A percentile compares a stretch with the other conserved stretches of the same genome.
Conservation (phyloP, 2,113 vertebrate genomes). For the Thalassarche chlororhynchos region DNA sequence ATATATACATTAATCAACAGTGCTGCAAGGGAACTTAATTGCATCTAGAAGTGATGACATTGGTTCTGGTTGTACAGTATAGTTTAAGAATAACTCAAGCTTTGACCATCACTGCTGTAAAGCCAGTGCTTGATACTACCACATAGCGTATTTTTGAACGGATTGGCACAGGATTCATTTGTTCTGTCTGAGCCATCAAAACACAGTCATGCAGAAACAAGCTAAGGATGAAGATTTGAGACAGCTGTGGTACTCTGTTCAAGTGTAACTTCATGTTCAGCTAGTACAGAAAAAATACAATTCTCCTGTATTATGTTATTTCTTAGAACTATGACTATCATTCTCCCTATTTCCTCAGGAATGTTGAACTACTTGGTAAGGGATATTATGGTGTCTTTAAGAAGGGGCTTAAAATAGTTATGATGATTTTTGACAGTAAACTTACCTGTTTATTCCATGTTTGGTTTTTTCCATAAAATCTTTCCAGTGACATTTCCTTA, state of each 20-base stretch:
- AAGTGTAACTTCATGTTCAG: not conserved
- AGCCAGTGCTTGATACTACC: rapidly evolving
- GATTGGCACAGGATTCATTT: not conserved
- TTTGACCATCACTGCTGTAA: not conserved
- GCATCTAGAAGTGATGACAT: not conserved
- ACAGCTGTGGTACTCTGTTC: not conserved
- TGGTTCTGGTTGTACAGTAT: not conserved
- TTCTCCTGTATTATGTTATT: too few relatives aligned
- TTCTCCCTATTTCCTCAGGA: not conserved
- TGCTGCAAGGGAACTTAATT: not conserved
- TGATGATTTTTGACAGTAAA: not conserved
- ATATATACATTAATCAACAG: not conserved
- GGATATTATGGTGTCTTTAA: not conserved
- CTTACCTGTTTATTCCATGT: not conserved
- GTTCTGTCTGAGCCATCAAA: not conserved
- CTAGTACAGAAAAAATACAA: not conserved
- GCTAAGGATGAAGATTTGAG: not conserved
- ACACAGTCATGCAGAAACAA: not conserved
- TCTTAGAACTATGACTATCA: not conserved
- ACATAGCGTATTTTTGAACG: rapidly evolving
- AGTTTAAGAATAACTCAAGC: not conserved
- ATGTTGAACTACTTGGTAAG: not conserved
- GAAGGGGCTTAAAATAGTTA: not conserved
- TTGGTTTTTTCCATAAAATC: not conserved
- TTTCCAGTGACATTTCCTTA: not conserved